phyloP scores from a whole-genome alignment of 1,140 invertebrate genomes.

The Protaetia brevitarsis region DNA sequence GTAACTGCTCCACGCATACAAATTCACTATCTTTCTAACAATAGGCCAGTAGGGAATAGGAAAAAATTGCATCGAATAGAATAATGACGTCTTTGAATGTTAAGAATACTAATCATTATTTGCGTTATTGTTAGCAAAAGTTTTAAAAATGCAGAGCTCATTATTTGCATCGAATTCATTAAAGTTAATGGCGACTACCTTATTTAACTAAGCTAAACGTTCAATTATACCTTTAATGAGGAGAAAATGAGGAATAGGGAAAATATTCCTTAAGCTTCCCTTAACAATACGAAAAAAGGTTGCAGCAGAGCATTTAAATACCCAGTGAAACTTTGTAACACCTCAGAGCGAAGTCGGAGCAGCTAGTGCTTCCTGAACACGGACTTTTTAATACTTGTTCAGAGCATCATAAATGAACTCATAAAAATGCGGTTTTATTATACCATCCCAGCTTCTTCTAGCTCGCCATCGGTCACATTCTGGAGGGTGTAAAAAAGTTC shows the following conservation, averaged over 20 bases:
- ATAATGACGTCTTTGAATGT: too few relatives aligned
- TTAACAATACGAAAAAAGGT: background rate
- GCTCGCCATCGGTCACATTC: background rate
- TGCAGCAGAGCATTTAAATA: background rate
- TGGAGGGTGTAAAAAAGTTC: background rate
- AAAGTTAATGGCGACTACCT: too few relatives aligned
- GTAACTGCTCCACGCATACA: too few relatives aligned
- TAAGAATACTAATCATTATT: too few relatives aligned
- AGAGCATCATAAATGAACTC: background rate
- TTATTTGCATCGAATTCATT: background rate
- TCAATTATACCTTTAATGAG: background rate
- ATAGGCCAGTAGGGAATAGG: too few relatives aligned
- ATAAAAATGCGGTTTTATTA: constrained; percentile 10
- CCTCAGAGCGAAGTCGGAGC: background rate
- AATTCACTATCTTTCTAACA: too few relatives aligned
- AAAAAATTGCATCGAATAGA: too few relatives aligned
- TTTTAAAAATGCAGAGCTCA: background rate
- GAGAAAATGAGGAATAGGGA: background rate
- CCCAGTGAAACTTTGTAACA: background rate
- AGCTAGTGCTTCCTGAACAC: background rate
- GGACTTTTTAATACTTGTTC: background rate
- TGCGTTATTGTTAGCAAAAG: too few relatives aligned
- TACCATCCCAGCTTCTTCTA: background rate
- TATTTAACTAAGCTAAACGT: too few relatives aligned
- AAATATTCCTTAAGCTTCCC: too few relatives aligned